A percentile compares a stretch with the other conserved stretches of the same genome.
Conservation (phyloP, 2,888 invertebrate species). For the Rugalucina vietnamica region DNA sequence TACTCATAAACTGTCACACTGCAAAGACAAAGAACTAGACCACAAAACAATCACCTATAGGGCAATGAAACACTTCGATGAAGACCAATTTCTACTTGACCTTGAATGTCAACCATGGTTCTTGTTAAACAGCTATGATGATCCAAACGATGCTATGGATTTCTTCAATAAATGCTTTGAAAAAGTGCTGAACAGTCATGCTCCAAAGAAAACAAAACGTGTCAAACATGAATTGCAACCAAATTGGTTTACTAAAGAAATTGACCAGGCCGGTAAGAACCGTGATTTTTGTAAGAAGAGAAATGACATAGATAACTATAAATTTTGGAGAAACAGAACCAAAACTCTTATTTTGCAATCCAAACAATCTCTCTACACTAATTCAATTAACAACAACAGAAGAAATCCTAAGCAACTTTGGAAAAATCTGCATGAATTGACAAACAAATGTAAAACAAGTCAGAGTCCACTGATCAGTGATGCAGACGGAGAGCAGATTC, state of each 20-base stretch:
- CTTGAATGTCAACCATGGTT: neutral
- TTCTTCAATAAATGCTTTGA: neutral
- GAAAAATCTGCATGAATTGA: neutral
- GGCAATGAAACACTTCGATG: neutral
- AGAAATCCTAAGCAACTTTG: neutral
- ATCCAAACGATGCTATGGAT: neutral
- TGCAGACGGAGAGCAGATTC: neutral
- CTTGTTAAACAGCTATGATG: neutral
- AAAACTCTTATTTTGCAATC: neutral
- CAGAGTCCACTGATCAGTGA: neutral
- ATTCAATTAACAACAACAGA: neutral
- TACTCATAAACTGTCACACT: neutral
- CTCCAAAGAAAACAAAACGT: neutral
- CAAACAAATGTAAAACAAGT: neutral
- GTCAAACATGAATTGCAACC: neutral
- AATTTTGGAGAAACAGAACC: neutral
- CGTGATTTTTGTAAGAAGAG: neutral
- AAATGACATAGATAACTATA: neutral
- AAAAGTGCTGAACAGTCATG: neutral
- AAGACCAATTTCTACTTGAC: neutral
- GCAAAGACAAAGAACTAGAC: neutral
- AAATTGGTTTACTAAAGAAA: neutral
- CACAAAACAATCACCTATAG: neutral
- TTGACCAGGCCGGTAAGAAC: neutral
- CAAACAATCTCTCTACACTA: neutral